Percentiles rank a stretch among this genome's conserved stretches.
Conservation (phyloP, 2,797 vertebrate genomes). For the Darevskia nairensis region DNA sequence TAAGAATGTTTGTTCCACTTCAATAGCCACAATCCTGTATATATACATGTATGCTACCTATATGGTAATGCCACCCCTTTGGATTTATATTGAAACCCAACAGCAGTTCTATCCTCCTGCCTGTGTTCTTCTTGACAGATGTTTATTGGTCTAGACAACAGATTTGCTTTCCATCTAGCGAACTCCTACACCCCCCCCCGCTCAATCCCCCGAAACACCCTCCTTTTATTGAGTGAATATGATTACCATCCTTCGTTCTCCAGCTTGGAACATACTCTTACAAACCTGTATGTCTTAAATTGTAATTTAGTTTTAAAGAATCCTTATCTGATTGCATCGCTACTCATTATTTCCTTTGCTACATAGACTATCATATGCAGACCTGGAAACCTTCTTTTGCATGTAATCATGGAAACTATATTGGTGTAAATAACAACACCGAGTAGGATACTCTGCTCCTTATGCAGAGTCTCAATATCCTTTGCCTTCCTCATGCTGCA, state of each 20-base stretch:
- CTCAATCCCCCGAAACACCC: neutral
- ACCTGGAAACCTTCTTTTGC: conserved; percentile 53
- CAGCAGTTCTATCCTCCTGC: neutral
- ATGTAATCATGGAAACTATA: conserved; percentile 56
- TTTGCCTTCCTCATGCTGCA: conserved; percentile 55
- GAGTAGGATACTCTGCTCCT: conserved; percentile 54
- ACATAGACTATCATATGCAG: conserved; percentile 29
- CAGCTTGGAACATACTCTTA: conserved; percentile 48
- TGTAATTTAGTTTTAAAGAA: conserved; percentile 67
- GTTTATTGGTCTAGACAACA: conserved; percentile 17
- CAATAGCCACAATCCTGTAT: conserved; percentile 6
- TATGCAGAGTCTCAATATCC: conserved; percentile 44
- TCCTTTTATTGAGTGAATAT: conserved; percentile 43
- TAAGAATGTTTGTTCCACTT: conserved; percentile 20
- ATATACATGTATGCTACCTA: conserved; percentile 6
- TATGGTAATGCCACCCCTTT: neutral
- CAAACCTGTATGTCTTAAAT: conserved; percentile 54
- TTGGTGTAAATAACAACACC: conserved; percentile 68
- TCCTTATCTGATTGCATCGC: conserved; percentile 55
- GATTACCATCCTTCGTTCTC: conserved; percentile 58
- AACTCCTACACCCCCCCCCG: conserved; percentile 25
- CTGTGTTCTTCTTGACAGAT: conserved; percentile 46
- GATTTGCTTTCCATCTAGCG: neutral
- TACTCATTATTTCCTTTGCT: conserved; percentile 61
- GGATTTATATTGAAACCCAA: neutral